Percentiles rank a stretch among this genome's conserved stretches.
Conservation (phyloP, 2,888 invertebrate genomes). For the Desoria tigrina region DNA sequence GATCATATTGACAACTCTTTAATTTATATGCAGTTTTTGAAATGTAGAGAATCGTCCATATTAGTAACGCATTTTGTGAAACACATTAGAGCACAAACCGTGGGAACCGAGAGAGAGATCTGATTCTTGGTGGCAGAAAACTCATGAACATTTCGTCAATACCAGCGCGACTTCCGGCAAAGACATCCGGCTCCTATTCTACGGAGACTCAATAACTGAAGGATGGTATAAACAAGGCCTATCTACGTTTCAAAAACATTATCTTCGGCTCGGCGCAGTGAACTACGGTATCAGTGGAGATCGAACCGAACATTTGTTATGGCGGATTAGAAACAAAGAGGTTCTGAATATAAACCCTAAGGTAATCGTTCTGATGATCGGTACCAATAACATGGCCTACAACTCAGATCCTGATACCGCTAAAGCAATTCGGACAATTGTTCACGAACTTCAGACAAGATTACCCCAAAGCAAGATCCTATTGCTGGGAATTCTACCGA, state of each 20-base stretch:
- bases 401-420: slow-evolving; percentile 58
- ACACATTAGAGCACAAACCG: too few relatives aligned
- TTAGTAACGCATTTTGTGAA: too few relatives aligned
- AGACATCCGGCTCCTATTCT: slow-evolving; percentile 40
- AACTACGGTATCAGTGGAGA: slow-evolving; percentile 58
- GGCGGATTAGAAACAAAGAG: slow-evolving; percentile 62
- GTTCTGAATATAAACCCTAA: slow-evolving; percentile 60
- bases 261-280: slow-evolving; percentile 38
- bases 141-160: too few relatives aligned
- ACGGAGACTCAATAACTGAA: slow-evolving; percentile 50
- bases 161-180: too few relatives aligned
- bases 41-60: too few relatives aligned
- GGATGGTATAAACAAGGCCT: slow-evolving; percentile 36
- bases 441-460: background rate
- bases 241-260: slow-evolving; percentile 30
- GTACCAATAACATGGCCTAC: slow-evolving; percentile 59
- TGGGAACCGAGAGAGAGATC: too few relatives aligned
- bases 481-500: slow-evolving; percentile 35
- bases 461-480: slow-evolving; percentile 34
- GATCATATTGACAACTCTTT: too few relatives aligned
- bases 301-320: slow-evolving; percentile 61
- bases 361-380: slow-evolving; percentile 60
- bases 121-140: too few relatives aligned
- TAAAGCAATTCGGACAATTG: slow-evolving; percentile 54
- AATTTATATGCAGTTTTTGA: too few relatives aligned